These are phyloP conservation scores for Ophraella communa DNA, from an alignment of 2,888 invertebrate species.

Conservation along the genomic window DNA sequence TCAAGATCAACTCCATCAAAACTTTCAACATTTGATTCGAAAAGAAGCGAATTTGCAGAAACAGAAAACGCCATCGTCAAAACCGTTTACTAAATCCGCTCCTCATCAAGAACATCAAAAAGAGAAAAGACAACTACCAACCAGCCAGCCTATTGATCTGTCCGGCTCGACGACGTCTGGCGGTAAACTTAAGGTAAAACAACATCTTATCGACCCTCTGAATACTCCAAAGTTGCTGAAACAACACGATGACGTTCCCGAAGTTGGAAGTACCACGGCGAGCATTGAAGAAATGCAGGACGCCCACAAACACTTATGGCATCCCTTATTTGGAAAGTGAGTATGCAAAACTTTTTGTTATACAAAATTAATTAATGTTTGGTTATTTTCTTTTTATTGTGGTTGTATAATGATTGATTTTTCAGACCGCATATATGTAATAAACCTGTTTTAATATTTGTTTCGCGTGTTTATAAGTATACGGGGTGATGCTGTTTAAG, in stretches of 20 bases:
- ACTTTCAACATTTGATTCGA: conserved; percentile 35
- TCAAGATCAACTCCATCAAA: conserved; percentile 50
- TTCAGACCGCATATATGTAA: too few relatives aligned
- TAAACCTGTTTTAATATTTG: too few relatives aligned
- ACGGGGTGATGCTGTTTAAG: too few relatives aligned
- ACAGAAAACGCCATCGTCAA: conserved; percentile 47
- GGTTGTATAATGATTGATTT: too few relatives aligned
- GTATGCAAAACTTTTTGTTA: conserved; percentile 49
- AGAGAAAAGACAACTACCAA: conserved; percentile 32
- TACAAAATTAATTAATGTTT: too few relatives aligned
- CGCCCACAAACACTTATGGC: conserved; percentile 78
- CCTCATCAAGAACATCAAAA: conserved; percentile 35
- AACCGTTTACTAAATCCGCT: conserved; percentile 43
- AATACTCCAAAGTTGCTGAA: conserved; percentile 51
- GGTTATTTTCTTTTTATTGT: too few relatives aligned
- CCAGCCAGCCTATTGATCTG: conserved; percentile 58
- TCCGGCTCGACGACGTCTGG: conserved; percentile 52
- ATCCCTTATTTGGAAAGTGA: conserved; percentile 87
- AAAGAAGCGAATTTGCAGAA: conserved; percentile 47
- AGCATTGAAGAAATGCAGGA: conserved; percentile 66
- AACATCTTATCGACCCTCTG: conserved; percentile 59
- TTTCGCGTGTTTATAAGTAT: too few relatives aligned
- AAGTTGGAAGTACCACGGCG: conserved; percentile 71
- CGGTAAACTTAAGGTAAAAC: conserved; percentile 58
- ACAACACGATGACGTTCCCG: conserved; percentile 64